Evolutionary conservation across 2,888 invertebrate species (phyloP), one percentile per base, ranked within the genome.

Genomic region (Nomada fabriciana): DNA sequence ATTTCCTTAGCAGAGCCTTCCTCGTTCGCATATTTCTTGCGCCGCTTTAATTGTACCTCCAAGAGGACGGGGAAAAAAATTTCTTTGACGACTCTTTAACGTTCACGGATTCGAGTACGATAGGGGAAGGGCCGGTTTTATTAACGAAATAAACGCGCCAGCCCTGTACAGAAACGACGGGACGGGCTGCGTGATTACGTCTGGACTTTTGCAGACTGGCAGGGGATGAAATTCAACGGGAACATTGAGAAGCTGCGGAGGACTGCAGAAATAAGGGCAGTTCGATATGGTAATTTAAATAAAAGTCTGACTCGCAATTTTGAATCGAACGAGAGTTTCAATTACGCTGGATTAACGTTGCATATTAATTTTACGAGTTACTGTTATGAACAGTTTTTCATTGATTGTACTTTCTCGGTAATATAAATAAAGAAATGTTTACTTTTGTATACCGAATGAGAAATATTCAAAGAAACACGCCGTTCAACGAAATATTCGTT

Each of bases 101-200:
- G 50, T 53, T 20, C 47, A 36, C 52, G 29, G 78, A 69, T 47
- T 67, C 52, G 7, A 13, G 67, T n/a, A 9, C 61, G 13, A 10
- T 0, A 20, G 77, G 61, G 64, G 2, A 7, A 7, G 36, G 4
- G 69, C n/a, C 18, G 53, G 67, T 70, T 72, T 83, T 69, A 72
- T 74, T 71, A 74, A 71, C 65, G 74, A 57, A 83, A 77, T 60
- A 73, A 83, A 72, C 76, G 65, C 23, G 52, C 53, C 15, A 82
- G 23, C 80, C 82, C 82, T 82, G 90, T 89, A 92, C 91, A 92
- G 92, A 92, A 92, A 91, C 91, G 92, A 92, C 91, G 91, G 91
- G 90, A 89, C 91, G 91, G 93, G 92, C 91, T 91, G 91, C 91
- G 92, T 92, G 91, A 92, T 93, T 92, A 91, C 91, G 20, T 60